Evolutionary conservation across 2,113 vertebrate genomes (phyloP).

Genomic region (Sardina pilchardus): DNA sequence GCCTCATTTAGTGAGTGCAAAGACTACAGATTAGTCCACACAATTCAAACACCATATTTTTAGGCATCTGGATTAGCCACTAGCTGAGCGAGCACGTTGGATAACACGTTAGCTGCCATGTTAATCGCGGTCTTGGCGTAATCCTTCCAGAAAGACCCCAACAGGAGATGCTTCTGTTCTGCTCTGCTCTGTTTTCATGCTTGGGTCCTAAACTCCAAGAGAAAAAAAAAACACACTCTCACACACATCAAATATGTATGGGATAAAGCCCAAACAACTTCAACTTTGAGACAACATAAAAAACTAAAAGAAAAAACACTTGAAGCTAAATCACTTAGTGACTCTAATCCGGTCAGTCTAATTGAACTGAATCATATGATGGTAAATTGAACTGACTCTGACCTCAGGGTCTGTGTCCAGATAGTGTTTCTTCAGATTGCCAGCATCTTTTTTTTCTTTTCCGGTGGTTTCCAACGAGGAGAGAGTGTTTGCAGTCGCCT

Average conservation of each 20-base stretch:
- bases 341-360: neutral
- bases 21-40: conserved; percentile 3
- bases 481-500: no score
- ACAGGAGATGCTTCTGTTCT: neutral
- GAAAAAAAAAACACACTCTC: neutral
- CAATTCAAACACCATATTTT: conserved; percentile 11
- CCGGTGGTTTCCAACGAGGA: no score
- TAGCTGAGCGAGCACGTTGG: neutral
- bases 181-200: neutral
- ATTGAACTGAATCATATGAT: neutral
- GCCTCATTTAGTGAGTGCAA: neutral
- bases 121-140: neutral
- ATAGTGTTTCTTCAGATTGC: conserved; percentile 70
- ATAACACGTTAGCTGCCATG: neutral
- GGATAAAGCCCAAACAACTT: neutral
- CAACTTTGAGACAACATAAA: neutral
- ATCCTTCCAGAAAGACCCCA: neutral
- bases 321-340: neutral
- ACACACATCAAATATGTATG: neutral
- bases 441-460: no score
- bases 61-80: neutral
- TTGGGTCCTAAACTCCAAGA: neutral
- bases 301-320: neutral
- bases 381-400: neutral
- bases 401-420: conserved; percentile 36